phyloP scores from a whole-genome alignment of 2,113 vertebrate species.

The Trinectes maculatus region DNA sequence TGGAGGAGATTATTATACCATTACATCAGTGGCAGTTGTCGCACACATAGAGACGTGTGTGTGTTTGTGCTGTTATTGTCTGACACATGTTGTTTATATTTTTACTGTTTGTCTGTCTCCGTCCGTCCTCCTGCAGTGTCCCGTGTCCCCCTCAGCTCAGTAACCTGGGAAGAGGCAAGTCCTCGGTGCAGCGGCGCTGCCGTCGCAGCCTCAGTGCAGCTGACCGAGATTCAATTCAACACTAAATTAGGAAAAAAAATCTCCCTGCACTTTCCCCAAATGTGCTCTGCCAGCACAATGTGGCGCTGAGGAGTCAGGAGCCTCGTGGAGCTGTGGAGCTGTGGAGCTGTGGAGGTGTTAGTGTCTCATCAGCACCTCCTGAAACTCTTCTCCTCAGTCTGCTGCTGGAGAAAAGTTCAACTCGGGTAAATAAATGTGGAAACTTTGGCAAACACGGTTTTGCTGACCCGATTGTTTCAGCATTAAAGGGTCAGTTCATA shows the following conservation, averaged over 20 bases:
- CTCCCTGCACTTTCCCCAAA: not conserved
- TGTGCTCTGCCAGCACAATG: constrained; percentile 34
- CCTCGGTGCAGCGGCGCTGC: constrained; percentile 1
- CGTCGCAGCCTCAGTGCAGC: constrained; percentile 12
- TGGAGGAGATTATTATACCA: too few species aligned
- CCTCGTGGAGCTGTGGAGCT: not conserved
- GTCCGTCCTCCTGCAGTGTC: not conserved
- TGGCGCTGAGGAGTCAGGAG: not conserved
- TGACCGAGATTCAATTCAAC: not conserved
- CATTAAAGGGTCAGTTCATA: not conserved
- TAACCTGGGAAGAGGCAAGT: too few species aligned
- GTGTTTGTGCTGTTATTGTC: too few species aligned
- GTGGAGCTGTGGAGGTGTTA: constrained; percentile 14
- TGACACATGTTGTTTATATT: too few species aligned
- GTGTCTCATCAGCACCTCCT: constrained; percentile 28
- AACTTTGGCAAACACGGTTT: too few species aligned
- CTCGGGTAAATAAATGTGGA: too few species aligned
- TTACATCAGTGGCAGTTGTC: too few species aligned
- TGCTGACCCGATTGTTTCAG: not conserved
- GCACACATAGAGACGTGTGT: too few species aligned
- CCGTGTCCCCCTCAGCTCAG: too few species aligned
- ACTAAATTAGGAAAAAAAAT: constrained; percentile 14
- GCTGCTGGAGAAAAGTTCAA: constrained; percentile 3
- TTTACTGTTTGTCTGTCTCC: too few species aligned
- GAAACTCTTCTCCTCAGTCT: not conserved